phyloP scores from a whole-genome alignment of 2,888 invertebrate genomes.

The Ctena decussata region DNA sequence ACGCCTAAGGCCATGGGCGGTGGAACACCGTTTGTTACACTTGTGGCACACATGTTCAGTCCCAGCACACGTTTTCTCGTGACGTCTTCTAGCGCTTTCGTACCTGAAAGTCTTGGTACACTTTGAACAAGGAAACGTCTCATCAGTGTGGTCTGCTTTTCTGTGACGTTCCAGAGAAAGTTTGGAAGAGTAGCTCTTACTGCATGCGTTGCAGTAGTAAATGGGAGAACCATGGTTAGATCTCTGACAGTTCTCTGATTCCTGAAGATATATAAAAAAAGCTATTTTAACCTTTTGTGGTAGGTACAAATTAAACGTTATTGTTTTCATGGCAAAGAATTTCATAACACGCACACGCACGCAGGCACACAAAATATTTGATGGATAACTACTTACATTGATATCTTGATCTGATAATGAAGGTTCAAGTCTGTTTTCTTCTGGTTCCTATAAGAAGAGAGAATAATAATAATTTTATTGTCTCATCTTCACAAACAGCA shows the following conservation, averaged over 20 bases:
- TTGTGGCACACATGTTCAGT: background rate
- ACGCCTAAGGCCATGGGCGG: background rate
- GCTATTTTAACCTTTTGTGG: too few relatives aligned
- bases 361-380: background rate
- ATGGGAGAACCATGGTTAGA: too few relatives aligned
- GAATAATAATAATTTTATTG: too few relatives aligned
- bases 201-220: background rate
- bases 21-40: background rate
- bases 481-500: too few relatives aligned
- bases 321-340: too few relatives aligned
- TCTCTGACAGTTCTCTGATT: too few relatives aligned
- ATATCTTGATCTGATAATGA: too few relatives aligned
- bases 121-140: background rate
- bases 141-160: background rate
- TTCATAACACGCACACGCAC: background rate
- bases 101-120: background rate
- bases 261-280: too few relatives aligned
- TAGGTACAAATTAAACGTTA: background rate
- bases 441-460: too few relatives aligned
- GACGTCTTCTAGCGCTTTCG: background rate
- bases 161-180: background rate
- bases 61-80: background rate
- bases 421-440: too few relatives aligned
- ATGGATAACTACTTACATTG: background rate
- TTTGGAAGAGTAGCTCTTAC: background rate